Percentiles rank a stretch among this genome's conserved stretches.
These are phyloP conservation scores for Caenorhabditis zanzibari DNA, from an alignment of 2,888 invertebrate species.

Conservation along the genomic window DNA sequence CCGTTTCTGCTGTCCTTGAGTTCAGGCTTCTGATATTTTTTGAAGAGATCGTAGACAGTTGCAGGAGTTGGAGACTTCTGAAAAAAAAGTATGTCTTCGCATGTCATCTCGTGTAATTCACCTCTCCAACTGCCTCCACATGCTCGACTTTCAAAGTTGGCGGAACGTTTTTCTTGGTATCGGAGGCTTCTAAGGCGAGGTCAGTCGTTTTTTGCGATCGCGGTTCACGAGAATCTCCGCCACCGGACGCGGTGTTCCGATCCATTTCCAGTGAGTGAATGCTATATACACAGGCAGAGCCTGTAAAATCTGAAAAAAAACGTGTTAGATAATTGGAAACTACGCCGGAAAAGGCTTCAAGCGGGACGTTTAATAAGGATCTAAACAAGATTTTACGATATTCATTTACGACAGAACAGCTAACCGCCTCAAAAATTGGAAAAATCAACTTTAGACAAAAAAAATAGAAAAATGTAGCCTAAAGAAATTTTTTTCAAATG, in stretches of 20 bases:
- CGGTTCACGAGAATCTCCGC: not conserved
- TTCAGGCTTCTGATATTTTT: constrained; percentile 42
- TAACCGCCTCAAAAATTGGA: no score
- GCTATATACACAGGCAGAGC: constrained; percentile 37
- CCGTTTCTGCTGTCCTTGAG: not conserved
- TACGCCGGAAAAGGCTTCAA: no score
- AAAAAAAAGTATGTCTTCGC: constrained; percentile 9
- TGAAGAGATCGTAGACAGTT: constrained; percentile 52
- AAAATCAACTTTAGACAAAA: no score
- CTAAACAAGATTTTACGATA: no score
- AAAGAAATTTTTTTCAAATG: not conserved
- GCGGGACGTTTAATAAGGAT: no score
- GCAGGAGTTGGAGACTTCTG: constrained; percentile 56
- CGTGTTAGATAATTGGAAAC: no score
- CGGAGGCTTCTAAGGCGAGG: not conserved
- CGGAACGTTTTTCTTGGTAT: constrained; percentile 28
- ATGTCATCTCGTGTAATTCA: not conserved
- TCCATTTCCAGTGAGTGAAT: constrained; percentile 41
- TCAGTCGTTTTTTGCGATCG: not conserved
- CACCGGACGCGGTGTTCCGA: not conserved
- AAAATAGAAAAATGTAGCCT: no score
- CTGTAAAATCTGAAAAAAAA: constrained; percentile 26
- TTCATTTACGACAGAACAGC: no score
- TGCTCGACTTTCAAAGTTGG: constrained; percentile 40
- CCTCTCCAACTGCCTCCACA: constrained; percentile 33